Base-by-base conservation (phyloP, 1,140 invertebrate genomes). In the Eumaeus atala region DNA sequence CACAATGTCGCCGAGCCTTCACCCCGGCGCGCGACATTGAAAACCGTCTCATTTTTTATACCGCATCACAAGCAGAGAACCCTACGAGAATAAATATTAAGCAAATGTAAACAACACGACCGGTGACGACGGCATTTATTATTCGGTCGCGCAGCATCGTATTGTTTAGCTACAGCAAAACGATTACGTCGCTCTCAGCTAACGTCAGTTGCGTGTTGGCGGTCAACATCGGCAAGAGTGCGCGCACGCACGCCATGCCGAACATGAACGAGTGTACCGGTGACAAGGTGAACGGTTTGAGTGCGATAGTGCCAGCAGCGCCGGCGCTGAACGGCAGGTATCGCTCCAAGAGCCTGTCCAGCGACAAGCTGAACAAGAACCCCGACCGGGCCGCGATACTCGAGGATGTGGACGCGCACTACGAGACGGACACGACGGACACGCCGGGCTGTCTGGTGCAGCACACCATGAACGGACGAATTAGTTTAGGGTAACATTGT, bases 291-390 rank as follows among this genome's bases (percentile, higher is more conserved):
- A 84, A 82, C 56, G 73, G 76, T 80, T 70, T 84, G 40, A 82
- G 79, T 76, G 76, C 38, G 21, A n/a, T n/a, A 48, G 56, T 70
- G 48, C 70, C 79, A 56, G 56, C 63, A 54, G 84, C 84, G 67
- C 84, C 76, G 67, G 74, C 79, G 21, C 56, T 82, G 48, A 84
- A 73, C 44, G 73, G 66, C 47, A 70, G 78, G 60, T 82, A 79
- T 61, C 66, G 80, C 28, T 82, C 81, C n/a, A 84, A 81, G 61
- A 84, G 81, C 77, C 74, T 87, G 54, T 87, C 84, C 28, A 81
- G 75, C 77, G 84, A 87, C 76, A 87, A 87, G 65, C 79, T 87
- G 60, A 84, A 82, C 59, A 72, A 77, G 8, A 83, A 82, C 58
- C 77, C 77, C 14, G 83, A 87, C 61, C 72, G 81, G 5, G 72